Evolutionary conservation across 2,888 invertebrate genomes (phyloP), one percentile per base, ranked within the genome.

Genomic region (Argynnis bischoffii): DNA sequence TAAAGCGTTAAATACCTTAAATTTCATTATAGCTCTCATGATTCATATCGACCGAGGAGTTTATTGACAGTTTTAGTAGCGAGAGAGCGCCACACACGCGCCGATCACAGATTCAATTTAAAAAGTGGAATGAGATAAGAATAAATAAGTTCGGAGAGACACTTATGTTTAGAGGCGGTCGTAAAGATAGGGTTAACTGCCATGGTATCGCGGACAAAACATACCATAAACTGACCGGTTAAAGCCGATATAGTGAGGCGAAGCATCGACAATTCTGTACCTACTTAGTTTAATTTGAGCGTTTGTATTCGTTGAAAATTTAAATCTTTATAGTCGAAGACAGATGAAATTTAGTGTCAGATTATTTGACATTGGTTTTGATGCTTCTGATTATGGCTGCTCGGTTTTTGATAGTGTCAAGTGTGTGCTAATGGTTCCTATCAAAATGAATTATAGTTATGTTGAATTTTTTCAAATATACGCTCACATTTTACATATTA

Each of bases 151-250:
- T 88, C 81, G 81, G 85, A 87, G 85, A 90, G 91, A 92, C 92
- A 90, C 92, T 91, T 90, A 92, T 90, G 92, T 91, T 91, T 91
- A 90, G 91, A 90, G 91, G 79, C 85, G 86, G 79, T 87, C 91
- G 87, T 92, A 92, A 92, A 92, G 92, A 92, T 92, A 91, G 91
- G 91, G 91, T 90, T 90, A 91, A 92, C 91, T 90, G 91, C 87
- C 85, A 86, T 84, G 80, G 88, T 89, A 88, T 87, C 88, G 86
- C 84, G 81, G 85, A 90, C 90, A 90, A 90, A 88, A 90, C 92
- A 90, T 89, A 90, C 87, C 89, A 89, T 90, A 90, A 91, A 90
- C 83, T 88, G 89, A 83, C 89, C 89, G 87, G 89, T 89, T 87
- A 81, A 78, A 56, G 81, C 81, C 77, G 78, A 74, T 57, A 59